Evolutionary conservation across 2,797 vertebrate species (phyloP).

Genomic region (Erethizon dorsatum): DNA sequence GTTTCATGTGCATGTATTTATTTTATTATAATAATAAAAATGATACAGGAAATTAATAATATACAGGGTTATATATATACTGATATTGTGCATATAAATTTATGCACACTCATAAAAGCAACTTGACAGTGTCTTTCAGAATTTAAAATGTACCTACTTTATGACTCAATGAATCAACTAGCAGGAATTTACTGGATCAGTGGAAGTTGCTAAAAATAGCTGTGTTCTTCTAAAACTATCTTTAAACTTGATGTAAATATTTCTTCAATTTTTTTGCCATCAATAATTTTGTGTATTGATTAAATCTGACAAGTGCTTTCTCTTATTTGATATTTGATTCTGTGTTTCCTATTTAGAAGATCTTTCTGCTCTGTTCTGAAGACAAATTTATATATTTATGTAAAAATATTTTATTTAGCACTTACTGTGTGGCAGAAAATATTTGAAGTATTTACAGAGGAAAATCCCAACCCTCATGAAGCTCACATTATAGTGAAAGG

Average conservation of each 20-base stretch:
- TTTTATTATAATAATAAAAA: slow-evolving; percentile 48
- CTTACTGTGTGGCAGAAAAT: not conserved
- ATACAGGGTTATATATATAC: not conserved
- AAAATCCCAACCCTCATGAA: not conserved
- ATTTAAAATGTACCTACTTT: slow-evolving; percentile 50
- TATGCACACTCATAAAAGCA: slow-evolving; percentile 53
- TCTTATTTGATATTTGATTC: not conserved
- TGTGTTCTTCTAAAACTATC: not conserved
- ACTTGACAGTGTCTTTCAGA: slow-evolving; percentile 40
- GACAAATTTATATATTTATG: slow-evolving; percentile 25
- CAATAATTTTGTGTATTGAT: slow-evolving; percentile 17
- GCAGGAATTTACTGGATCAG: not conserved
- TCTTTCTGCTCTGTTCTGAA: not conserved
- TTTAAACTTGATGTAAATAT: slow-evolving; percentile 41
- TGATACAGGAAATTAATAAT: not conserved
- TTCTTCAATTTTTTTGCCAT: not conserved
- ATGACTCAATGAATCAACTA: slow-evolving; percentile 29
- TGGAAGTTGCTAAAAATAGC: not conserved
- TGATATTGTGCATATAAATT: slow-evolving; percentile 37
- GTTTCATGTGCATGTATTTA: slow-evolving; percentile 14
- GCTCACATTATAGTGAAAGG: not conserved
- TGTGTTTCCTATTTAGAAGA: not conserved
- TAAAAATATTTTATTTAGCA: not conserved
- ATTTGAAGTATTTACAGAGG: not conserved
- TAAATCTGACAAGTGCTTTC: slow-evolving; percentile 9